phyloP scores from a whole-genome alignment of 2,888 invertebrate genomes.

The Xanthostigma xanthostigma region DNA sequence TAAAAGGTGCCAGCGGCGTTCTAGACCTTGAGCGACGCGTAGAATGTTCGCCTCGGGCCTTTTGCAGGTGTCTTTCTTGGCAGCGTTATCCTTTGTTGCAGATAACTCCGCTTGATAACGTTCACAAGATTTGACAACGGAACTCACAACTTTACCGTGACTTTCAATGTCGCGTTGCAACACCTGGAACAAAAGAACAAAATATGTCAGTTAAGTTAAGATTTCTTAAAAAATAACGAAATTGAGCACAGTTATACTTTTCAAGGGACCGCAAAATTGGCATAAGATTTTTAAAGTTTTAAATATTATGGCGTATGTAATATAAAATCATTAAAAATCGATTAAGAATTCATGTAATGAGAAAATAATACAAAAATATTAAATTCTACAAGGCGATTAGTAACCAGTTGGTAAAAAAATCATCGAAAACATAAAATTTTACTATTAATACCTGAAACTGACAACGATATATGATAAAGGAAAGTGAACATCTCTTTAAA shows the following conservation, averaged over 20 bases:
- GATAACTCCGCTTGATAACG: slow-evolving; percentile 34
- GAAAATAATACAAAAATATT: no score
- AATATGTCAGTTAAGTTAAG: slow-evolving; percentile 8
- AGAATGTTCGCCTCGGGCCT: slow-evolving; percentile 18
- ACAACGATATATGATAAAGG: no score
- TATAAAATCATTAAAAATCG: no score
- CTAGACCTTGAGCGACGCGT: slow-evolving; percentile 51
- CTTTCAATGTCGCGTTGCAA: slow-evolving; percentile 87
- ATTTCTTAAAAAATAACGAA: slow-evolving; percentile 3
- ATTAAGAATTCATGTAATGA: no score
- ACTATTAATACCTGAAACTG: no score
- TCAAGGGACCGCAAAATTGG: no score
- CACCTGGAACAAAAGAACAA: slow-evolving; percentile 45
- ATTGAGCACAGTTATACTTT: not conserved
- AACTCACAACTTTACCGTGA: slow-evolving; percentile 70
- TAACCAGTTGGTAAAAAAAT: no score
- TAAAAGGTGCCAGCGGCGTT: slow-evolving; percentile 79
- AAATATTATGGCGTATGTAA: no score
- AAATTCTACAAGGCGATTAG: no score
- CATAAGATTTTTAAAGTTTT: no score
- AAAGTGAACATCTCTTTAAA: no score
- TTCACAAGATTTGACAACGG: slow-evolving; percentile 61
- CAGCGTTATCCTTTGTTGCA: slow-evolving; percentile 22
- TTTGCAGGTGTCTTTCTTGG: slow-evolving; percentile 14
- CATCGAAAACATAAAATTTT: no score